Evolutionary conservation across 1,140 invertebrate species (phyloP), one percentile per base, ranked within the genome.

Genomic region (Gryllus bimaculatus): DNA sequence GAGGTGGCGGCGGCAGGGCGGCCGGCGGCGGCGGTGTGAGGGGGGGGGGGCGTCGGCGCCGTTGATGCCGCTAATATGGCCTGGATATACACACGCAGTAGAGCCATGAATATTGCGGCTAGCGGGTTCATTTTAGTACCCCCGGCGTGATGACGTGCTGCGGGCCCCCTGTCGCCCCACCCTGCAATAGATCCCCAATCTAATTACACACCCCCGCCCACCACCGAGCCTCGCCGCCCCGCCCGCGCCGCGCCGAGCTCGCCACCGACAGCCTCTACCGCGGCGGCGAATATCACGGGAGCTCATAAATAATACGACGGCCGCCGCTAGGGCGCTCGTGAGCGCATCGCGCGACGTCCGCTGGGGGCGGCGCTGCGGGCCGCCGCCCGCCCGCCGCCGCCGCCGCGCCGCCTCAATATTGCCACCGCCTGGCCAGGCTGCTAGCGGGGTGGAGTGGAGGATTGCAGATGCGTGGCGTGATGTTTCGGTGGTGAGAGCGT

Each of bases 181-280:
- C 54, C 20, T 18, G 76, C 79, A 76, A 79, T 79, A 79, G 74
- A 79, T 79, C 79, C 79, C 76, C 79, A 79, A 79, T 79, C 79
- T 79, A 79, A 79, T 79, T 79, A 79, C 79, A 74, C 66, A 48
- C 77, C 66, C 26, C n/a, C 48, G 76, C 75, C 74, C 54, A 66
- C 54, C 10, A 7, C 54, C 54, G 1, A 5, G 76, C 39, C 21
- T n/a, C 18, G 21, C 54, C 54, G 18, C 54, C 49, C 49, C 49
- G 49, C 15, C 49, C 49, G 8, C 49, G 8, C 8, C 49, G 8
- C 49, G 8, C 49, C n/a, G 8, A 15, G 49, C 15, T 15, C 54
- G 54, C 54, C 54, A 66, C 54, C 54, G 54, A 1, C 54, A 1
- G 18, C 18, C 54, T 26, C 21, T 8, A 39, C 47, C 18, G 76